These are phyloP conservation scores for Alosa alosa DNA, from an alignment of 2,113 vertebrate genomes.

Conservation along the genomic window DNA sequence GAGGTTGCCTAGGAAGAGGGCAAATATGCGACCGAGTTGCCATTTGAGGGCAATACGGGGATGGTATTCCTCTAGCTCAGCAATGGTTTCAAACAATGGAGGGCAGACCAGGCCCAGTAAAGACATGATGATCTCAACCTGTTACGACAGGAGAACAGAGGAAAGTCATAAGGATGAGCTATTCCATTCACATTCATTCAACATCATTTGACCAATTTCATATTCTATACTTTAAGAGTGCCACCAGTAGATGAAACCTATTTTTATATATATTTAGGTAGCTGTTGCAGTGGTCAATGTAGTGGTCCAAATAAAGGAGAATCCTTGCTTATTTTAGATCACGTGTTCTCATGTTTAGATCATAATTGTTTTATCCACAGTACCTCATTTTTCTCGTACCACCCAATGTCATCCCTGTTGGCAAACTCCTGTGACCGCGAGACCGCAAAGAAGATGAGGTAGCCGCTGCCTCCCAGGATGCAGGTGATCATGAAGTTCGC, in stretches of 20 bases:
- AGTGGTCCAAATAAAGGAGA: too few relatives aligned
- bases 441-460: slow-evolving; percentile 98
- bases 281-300: too few relatives aligned
- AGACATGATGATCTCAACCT: slow-evolving; percentile 78
- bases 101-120: slow-evolving; percentile 95
- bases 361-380: slow-evolving; percentile 22
- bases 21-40: slow-evolving; percentile 96
- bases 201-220: background rate
- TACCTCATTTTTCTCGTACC: slow-evolving; percentile 99
- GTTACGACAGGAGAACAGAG: background rate
- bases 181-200: background rate
- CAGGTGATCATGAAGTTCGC: slow-evolving; percentile 91
- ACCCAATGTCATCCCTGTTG: slow-evolving; percentile 82
- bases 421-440: slow-evolving; percentile 95
- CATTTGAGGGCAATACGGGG: slow-evolving; percentile 94
- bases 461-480: slow-evolving; percentile 94
- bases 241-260: background rate
- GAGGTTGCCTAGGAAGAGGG: slow-evolving; percentile 94
- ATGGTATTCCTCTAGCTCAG: slow-evolving; percentile 92
- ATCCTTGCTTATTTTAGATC: background rate
- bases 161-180: background rate
- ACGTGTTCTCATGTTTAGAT: background rate
- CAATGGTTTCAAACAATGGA: slow-evolving; percentile 94
- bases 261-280: too few relatives aligned
- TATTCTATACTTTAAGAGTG: background rate